A percentile compares a stretch with the other conserved stretches of the same genome.
These are phyloP conservation scores for Ctenochaetus hawaiiensis DNA, from an alignment of 2,797 vertebrate species.

Conservation along the genomic window DNA sequence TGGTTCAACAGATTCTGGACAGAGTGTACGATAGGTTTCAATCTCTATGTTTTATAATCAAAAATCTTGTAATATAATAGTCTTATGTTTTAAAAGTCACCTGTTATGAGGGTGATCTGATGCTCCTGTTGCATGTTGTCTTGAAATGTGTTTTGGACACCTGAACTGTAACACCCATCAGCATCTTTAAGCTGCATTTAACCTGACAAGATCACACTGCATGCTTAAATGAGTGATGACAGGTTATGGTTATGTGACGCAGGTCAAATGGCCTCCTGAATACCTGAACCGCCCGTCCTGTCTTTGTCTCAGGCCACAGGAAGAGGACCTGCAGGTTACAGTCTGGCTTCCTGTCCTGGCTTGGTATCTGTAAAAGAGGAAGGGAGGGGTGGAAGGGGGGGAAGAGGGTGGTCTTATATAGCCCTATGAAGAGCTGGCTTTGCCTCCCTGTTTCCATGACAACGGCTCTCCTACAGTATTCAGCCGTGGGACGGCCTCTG, in stretches of 20 bases:
- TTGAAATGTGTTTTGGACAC: too few species aligned
- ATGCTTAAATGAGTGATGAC: not conserved
- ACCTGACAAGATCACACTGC: not conserved
- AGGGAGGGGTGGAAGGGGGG: conserved; percentile 6
- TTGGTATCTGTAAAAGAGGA: conserved; percentile 32
- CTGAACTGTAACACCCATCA: not conserved
- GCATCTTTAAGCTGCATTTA: not conserved
- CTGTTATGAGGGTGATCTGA: not conserved
- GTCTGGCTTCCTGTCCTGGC: conserved; percentile 63
- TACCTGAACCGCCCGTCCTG: conserved; percentile 69
- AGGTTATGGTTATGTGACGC: not conserved
- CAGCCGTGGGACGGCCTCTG: conserved; percentile 77
- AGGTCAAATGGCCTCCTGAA: conserved; percentile 4
- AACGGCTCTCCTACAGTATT: conserved; percentile 76
- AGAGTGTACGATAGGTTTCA: not conserved
- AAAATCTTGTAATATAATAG: too few species aligned
- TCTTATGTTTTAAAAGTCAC: not conserved
- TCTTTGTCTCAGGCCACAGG: conserved; percentile 64
- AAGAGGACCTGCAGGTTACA: conserved; percentile 46
- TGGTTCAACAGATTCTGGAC: not conserved
- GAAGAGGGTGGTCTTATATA: conserved; percentile 32
- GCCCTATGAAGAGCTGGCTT: conserved; percentile 63
- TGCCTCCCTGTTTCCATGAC: conserved; percentile 82
- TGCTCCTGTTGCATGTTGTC: not conserved
- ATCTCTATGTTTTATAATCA: not conserved